Evolutionary conservation across 2,797 vertebrate genomes (phyloP).

Genomic region (Danio jaintianensis): DNA sequence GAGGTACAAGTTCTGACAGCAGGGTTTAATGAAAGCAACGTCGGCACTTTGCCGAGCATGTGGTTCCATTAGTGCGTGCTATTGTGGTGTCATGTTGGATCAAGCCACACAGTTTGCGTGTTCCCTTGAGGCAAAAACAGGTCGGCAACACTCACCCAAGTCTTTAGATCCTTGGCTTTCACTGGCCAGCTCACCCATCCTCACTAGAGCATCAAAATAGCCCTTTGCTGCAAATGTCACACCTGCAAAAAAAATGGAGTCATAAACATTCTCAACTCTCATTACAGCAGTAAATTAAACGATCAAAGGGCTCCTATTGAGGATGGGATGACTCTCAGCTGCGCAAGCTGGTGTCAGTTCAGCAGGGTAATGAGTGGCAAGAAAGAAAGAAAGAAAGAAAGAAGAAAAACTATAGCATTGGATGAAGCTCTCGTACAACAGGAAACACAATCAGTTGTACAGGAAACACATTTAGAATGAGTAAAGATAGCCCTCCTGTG

Average conservation of each 20-base stretch:
- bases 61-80: constrained; percentile 15
- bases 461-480: constrained; percentile 42
- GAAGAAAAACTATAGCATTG: neutral
- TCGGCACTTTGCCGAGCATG: neutral
- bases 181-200: constrained; percentile 98
- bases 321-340: constrained; percentile 2
- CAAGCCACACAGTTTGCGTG: neutral
- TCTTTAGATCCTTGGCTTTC: constrained; percentile 99
- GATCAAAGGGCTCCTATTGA: constrained; percentile 29
- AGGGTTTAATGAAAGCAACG: constrained; percentile 23
- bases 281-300: constrained; percentile 27
- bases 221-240: constrained; percentile 98
- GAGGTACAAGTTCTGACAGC: constrained; percentile 23
- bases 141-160: constrained; percentile 84
- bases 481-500: constrained; percentile 36
- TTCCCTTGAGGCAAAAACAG: neutral
- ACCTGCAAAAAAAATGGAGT: constrained; percentile 72
- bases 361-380: constrained; percentile 29
- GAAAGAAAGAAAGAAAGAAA: too few species aligned
- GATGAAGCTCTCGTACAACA: constrained; percentile 34
- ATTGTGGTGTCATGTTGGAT: constrained; percentile 24
- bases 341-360: constrained; percentile 15
- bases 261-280: constrained; percentile 19
- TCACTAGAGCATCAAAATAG: constrained; percentile 97
- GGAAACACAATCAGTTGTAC: constrained; percentile 44